Evolutionary conservation across 2,113 vertebrate genomes (phyloP), one percentile per base, ranked within the genome.

Genomic region (Leucoraja erinaceus): DNA sequence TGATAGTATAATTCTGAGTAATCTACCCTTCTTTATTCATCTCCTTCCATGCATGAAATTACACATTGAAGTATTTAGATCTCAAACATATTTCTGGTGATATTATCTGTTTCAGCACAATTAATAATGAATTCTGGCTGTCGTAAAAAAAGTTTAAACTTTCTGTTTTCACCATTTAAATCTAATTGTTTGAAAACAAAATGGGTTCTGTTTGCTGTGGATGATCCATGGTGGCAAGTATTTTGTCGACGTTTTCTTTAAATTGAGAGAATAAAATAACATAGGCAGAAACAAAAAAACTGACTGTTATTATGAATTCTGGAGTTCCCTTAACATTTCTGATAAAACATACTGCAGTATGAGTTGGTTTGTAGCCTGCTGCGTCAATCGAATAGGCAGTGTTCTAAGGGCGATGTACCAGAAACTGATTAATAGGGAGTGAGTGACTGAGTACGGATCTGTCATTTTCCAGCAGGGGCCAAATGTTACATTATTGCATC

Each of bases 401-500:
- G 38, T 28, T 0, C 90, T 94, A 93, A 94, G 93, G 94, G 90
- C 93, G 93, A 68, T 93, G 91, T 93, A 94, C 94, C 94, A 95
- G 94, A 93, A 94, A 47, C 94, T 95, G 94, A 96, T 96, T 96
- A 96, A 96, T 96, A 94, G 94, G 94, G 94, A 94, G 94, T 94
- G 95, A 96, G 95, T 93, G 94, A 95, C 88, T 93, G 94, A 95
- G 94, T 95, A 94, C 94, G 94, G 94, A 93, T 94, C 94, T 94
- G 94, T 95, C 93, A 94, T 95, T 94, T 94, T 94, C 94, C 94
- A 94, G 93, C 93, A 95, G 94, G 93, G 93, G 94, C 95, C 96
- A 96, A 95, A 96, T 96, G 95, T 95, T 95, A 95, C 93, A 94
- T 94, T 94, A 95, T 94, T 94, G 93, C 95, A 94, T 94, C 94